Evolutionary conservation across 2,797 vertebrate genomes (phyloP), one percentile per base, ranked within the genome.

Genomic region (Hylomyscus alleni): DNA sequence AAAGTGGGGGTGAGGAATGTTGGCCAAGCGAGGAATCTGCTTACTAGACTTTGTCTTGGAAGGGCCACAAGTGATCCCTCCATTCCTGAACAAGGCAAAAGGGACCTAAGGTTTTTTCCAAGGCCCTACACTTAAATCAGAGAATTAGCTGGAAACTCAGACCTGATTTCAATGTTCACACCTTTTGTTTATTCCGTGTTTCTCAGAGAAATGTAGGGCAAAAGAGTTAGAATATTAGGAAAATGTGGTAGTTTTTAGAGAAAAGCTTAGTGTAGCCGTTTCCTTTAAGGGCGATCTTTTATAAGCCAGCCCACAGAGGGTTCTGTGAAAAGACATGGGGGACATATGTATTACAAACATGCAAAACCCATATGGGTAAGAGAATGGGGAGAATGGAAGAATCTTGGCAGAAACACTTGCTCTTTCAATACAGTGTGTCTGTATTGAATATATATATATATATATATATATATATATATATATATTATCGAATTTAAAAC

Each of bases 401-500:
- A 52, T 86, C 90, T 97, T 97, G 97, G 97, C 97, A 96, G 94
- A 86, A 15, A 8, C 52, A 89, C 90, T 80, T 85, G 87, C 77
- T 94, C 90, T 97, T 91, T 95, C 52, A 91, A 91, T 93, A 52
- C 24, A 67, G 44, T 93, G 73, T 83, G 44, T 94, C 14, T 93
- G n/a, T 92, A 44, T 94, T n/a, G n/a, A n/a, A 22, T 47, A 22
- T 24, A 67, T 52, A 75, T 91, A 50, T 90, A 58, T 88, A n/a
- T 91, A 20, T 22, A 60, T 60, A 22, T 24, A 60, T 10, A 22
- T 60, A 24, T 58, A 9, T 10, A 60, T 26, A 10, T 6, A 56
- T 10, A 60, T 17, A 54, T 97, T 86, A 95, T 97, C 95, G 94
- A 97, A 97, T 96, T 97, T 97, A 96, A 98, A 96, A 95, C 91